Conservation (phyloP, 2,888 invertebrate species). For the Limulus polyphemus region DNA sequence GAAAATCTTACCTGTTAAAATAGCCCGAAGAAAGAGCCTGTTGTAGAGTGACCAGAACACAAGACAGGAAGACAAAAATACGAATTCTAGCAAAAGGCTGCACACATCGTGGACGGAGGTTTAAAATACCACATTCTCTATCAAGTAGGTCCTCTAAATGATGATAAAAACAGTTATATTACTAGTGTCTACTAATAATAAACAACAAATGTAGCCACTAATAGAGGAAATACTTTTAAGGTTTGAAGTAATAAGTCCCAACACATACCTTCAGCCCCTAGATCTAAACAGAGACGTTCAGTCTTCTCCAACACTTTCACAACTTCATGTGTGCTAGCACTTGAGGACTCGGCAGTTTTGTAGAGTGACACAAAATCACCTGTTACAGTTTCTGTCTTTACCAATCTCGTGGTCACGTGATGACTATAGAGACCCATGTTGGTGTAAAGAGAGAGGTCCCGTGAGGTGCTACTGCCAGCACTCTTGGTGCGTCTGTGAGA, state of each 20-base stretch:
- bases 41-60: slow-evolving; percentile 76
- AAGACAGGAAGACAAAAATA: slow-evolving; percentile 77
- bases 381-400: slow-evolving; percentile 10
- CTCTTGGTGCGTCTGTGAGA: slow-evolving; percentile 26
- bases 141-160: too few relatives aligned
- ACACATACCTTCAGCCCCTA: too few relatives aligned
- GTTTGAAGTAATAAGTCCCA: too few relatives aligned
- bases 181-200: too few relatives aligned
- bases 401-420: slow-evolving; percentile 14
- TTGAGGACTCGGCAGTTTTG: neutral
- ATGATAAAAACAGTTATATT: too few relatives aligned
- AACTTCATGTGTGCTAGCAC: neutral
- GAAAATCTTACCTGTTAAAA: slow-evolving; percentile 50
- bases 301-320: neutral
- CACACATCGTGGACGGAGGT: slow-evolving; percentile 68
- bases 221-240: too few relatives aligned
- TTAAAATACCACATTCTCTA: slow-evolving; percentile 64
- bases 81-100: slow-evolving; percentile 78
- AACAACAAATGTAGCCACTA: too few relatives aligned
- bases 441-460: slow-evolving; percentile 24
- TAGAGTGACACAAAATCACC: slow-evolving; percentile 4
- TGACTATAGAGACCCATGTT: slow-evolving; percentile 26
- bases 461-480: slow-evolving; percentile 25
- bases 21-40: slow-evolving; percentile 83
- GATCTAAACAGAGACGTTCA: neutral